These are phyloP conservation scores for Nannoperca australis DNA, from an alignment of 2,797 vertebrate species.

Conservation along the genomic window DNA sequence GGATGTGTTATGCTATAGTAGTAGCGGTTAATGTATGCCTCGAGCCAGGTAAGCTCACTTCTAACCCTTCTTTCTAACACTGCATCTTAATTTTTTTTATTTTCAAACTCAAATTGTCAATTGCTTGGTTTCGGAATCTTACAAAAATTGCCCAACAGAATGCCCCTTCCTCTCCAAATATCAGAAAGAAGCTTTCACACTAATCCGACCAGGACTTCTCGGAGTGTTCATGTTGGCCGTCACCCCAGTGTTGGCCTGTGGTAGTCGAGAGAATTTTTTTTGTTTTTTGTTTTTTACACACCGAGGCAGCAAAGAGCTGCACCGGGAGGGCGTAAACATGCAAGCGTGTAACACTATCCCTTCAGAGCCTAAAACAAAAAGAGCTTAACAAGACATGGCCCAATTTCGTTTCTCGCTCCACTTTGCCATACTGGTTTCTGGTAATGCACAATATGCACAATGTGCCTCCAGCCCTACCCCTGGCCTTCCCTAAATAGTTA, in stretches of 20 bases:
- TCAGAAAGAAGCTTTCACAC: neutral
- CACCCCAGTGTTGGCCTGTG: neutral
- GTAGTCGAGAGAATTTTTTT: neutral
- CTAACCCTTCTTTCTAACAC: neutral
- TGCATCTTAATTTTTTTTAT: neutral
- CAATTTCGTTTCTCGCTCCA: neutral
- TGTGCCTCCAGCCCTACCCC: slow-evolving; percentile 20
- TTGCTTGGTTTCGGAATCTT: neutral
- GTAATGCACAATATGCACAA: slow-evolving; percentile 13
- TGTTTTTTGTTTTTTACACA: neutral
- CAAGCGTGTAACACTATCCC: neutral
- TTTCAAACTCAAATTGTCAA: neutral
- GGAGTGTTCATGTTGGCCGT: neutral
- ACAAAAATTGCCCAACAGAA: neutral
- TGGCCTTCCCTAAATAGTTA: slow-evolving; percentile 13
- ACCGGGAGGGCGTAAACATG: neutral
- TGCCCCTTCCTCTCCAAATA: neutral
- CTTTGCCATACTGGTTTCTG: slow-evolving; percentile 6
- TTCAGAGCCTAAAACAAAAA: neutral
- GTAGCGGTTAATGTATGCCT: neutral
- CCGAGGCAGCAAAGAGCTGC: neutral
- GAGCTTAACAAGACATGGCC: slow-evolving; percentile 4
- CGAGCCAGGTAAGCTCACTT: neutral
- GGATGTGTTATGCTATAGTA: neutral
- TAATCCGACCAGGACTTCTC: neutral